phyloP scores from a whole-genome alignment of 2,113 vertebrate genomes.

The Meriones unguiculatus region DNA sequence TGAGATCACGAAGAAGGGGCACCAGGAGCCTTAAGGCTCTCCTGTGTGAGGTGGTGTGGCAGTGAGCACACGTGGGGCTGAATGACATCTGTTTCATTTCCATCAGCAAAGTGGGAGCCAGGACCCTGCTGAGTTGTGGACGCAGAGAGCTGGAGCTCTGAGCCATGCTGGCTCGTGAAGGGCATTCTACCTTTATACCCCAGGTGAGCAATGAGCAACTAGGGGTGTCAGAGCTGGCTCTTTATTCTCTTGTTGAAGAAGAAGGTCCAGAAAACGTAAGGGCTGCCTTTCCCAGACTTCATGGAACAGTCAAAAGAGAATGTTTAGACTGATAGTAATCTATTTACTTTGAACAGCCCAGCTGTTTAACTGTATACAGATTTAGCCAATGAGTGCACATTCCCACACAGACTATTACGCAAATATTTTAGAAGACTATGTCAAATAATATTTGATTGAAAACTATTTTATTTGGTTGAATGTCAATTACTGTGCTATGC shows the following conservation, averaged over 20 bases:
- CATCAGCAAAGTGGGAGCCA: conserved; percentile 71
- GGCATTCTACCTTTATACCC: conserved; percentile 77
- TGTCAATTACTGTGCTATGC: conserved; percentile 72
- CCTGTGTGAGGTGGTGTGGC: neutral
- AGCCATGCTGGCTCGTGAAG: conserved; percentile 43
- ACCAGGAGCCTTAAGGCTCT: neutral
- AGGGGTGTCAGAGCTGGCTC: conserved; percentile 82
- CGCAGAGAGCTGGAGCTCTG: conserved; percentile 81
- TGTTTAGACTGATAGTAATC: conserved; percentile 85
- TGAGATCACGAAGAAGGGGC: conserved; percentile 62
- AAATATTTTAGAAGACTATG: conserved; percentile 81
- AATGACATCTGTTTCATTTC: conserved; percentile 74
- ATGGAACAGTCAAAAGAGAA: conserved; percentile 74
- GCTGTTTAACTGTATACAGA: conserved; percentile 81
- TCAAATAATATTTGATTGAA: conserved; percentile 81
- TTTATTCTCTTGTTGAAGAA: conserved; percentile 83
- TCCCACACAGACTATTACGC: conserved; percentile 77
- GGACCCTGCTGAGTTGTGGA: conserved; percentile 51
- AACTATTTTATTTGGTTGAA: conserved; percentile 81
- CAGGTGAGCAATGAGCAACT: conserved; percentile 82
- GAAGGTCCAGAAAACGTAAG: conserved; percentile 79
- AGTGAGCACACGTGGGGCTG: neutral
- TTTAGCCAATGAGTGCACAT: conserved; percentile 74
- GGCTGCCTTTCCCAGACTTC: conserved; percentile 83
- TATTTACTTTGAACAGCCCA: conserved; percentile 82